phyloP scores from a whole-genome alignment of 64 coral and sea anemone species.

The Astreopora myriophthalma region DNA sequence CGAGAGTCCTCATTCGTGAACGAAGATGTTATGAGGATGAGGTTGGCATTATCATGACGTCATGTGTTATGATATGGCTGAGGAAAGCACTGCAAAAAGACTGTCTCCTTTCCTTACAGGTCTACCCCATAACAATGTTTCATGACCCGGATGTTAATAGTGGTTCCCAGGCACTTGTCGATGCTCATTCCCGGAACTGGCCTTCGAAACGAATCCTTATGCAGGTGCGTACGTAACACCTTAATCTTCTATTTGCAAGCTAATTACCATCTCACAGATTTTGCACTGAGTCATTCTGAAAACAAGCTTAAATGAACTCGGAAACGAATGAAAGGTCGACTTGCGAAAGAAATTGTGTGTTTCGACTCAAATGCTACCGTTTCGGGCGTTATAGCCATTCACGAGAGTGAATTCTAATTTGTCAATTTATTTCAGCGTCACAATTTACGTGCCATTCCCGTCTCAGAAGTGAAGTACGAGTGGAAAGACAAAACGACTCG shows the following conservation, averaged over 20 bases:
- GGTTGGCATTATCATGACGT: too few relatives aligned
- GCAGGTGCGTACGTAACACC: constrained; percentile 64
- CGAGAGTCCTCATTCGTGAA: too few relatives aligned
- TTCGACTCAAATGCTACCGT: too few relatives aligned
- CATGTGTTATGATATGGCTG: neutral
- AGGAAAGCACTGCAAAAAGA: too few relatives aligned
- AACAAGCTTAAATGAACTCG: too few relatives aligned
- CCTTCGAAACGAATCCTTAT: constrained; percentile 79
- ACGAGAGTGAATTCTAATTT: too few relatives aligned
- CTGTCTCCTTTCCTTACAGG: constrained; percentile 47
- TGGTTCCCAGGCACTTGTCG: constrained; percentile 82
- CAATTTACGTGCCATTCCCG: constrained; percentile 81
- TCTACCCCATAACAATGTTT: constrained; percentile 82
- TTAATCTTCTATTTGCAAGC: too few relatives aligned
- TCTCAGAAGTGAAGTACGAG: constrained; percentile 87
- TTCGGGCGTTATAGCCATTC: too few relatives aligned
- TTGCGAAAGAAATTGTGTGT: too few relatives aligned
- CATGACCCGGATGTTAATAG: constrained; percentile 83
- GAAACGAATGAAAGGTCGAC: too few relatives aligned
- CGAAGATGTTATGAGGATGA: too few relatives aligned
- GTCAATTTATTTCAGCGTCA: constrained; percentile 73
- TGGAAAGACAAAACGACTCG: constrained; percentile 76
- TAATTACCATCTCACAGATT: neutral
- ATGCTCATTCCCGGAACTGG: constrained; percentile 80
- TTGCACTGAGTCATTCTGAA: neutral